These are phyloP conservation scores for Asteroscopus sphinx DNA, from an alignment of 2,888 invertebrate species.

Conservation along the genomic window DNA sequence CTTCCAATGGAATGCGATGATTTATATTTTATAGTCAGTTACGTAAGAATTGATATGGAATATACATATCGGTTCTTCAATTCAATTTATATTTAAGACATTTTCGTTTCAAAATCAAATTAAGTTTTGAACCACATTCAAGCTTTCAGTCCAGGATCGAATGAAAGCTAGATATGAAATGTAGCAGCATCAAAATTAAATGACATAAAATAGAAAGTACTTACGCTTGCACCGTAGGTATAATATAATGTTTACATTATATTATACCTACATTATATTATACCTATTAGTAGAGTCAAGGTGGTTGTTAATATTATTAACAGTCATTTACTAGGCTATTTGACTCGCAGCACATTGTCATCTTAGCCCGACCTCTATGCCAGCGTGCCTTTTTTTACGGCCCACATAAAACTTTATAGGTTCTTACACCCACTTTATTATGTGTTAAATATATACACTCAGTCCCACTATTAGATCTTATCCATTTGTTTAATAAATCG, in stretches of 20 bases:
- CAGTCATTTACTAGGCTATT: conserved; percentile 60
- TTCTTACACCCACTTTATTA: conserved; percentile 69
- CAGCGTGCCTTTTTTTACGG: conserved; percentile 68
- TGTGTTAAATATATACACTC: conserved; percentile 68
- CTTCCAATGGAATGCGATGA: conserved; percentile 43
- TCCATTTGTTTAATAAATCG: conserved; percentile 64
- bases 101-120: too few relatives aligned
- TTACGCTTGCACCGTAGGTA: conserved; percentile 32
- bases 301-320: conserved; percentile 58
- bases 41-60: neutral
- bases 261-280: conserved; percentile 34
- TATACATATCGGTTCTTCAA: too few relatives aligned
- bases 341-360: conserved; percentile 64
- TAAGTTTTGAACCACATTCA: too few relatives aligned
- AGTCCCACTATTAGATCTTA: conserved; percentile 62
- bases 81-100: neutral
- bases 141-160: too few relatives aligned
- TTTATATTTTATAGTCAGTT: conserved; percentile 27
- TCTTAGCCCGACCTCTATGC: conserved; percentile 61
- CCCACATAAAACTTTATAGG: conserved; percentile 72
- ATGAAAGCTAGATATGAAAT: too few relatives aligned
- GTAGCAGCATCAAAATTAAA: conserved; percentile 1
- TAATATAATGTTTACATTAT: conserved; percentile 28
- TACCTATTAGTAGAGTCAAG: conserved; percentile 32
- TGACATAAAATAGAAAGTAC: conserved; percentile 12